A percentile compares a stretch with the other conserved stretches of the same genome.
Conservation (phyloP, 2,113 vertebrate species). For the Lepus europaeus region DNA sequence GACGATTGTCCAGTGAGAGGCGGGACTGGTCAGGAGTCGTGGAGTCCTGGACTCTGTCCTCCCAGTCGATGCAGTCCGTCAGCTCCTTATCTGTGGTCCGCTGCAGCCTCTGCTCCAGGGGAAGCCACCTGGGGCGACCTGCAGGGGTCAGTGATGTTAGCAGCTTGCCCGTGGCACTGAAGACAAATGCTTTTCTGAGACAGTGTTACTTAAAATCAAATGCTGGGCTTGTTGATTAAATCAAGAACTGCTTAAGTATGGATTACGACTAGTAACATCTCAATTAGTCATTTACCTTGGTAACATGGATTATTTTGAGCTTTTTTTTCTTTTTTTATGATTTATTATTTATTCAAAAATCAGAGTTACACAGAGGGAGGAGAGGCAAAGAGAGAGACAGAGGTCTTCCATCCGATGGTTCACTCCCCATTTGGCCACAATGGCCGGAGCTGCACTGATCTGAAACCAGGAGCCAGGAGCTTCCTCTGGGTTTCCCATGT, state of each 20-base stretch:
- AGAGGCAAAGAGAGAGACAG: too few relatives aligned
- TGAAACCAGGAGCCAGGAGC: too few relatives aligned
- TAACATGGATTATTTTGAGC: background rate
- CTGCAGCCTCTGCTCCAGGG: background rate
- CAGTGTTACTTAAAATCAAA: background rate
- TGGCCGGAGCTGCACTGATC: too few relatives aligned
- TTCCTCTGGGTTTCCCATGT: too few relatives aligned
- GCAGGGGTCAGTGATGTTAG: too few relatives aligned
- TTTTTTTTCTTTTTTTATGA: too few relatives aligned
- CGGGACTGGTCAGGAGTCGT: background rate
- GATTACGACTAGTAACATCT: background rate
- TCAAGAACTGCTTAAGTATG: background rate
- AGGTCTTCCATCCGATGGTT: too few relatives aligned
- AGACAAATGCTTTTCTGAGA: too few relatives aligned
- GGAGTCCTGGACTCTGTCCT: rapidly evolving
- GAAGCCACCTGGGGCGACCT: rapidly evolving
- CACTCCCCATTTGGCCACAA: too few relatives aligned
- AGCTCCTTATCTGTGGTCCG: background rate
- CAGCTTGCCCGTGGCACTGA: rapidly evolving
- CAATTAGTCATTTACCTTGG: background rate
- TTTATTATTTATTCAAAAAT: too few relatives aligned
- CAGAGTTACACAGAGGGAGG: too few relatives aligned
- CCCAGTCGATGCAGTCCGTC: too few relatives aligned
- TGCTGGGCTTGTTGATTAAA: background rate
- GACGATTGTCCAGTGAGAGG: background rate